Conservation (phyloP, 2,797 vertebrate species). For the Buphagus erythrorhynchus region DNA sequence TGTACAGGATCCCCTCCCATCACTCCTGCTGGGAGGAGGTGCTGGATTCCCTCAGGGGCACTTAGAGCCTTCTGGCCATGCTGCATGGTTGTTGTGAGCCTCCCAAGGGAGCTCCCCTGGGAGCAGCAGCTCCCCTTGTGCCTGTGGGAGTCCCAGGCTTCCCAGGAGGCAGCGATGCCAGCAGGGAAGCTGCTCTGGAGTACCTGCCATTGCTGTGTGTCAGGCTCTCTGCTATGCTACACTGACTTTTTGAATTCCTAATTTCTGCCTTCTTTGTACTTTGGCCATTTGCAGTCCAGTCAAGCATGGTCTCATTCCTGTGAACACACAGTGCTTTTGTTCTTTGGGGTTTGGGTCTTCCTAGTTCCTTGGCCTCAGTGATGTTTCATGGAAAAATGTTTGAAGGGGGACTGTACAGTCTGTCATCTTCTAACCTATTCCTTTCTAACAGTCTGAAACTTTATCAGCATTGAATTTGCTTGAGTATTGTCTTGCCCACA, state of each 20-base stretch:
- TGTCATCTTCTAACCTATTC: background rate
- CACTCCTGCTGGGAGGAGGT: background rate
- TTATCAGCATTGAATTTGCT: background rate
- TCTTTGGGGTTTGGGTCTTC: background rate
- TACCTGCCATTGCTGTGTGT: accelerated
- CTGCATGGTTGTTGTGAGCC: background rate
- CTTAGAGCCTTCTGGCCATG: background rate
- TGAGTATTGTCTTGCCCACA: background rate
- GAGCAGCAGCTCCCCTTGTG: background rate
- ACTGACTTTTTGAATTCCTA: background rate
- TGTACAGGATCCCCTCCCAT: background rate
- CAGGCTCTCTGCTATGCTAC: background rate
- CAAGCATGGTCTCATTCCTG: background rate
- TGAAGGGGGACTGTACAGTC: background rate
- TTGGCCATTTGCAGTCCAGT: background rate
- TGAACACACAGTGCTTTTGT: background rate
- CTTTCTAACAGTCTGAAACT: background rate
- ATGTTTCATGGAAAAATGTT: background rate
- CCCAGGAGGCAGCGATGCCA: background rate
- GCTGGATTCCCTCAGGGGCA: background rate
- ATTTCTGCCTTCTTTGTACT: background rate
- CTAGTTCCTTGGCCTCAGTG: background rate
- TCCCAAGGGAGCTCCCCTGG: background rate
- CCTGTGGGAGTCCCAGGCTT: background rate
- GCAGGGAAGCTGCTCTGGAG: background rate